Base-by-base conservation (phyloP, 2,888 invertebrate species). In the Rotaria socialis region DNA sequence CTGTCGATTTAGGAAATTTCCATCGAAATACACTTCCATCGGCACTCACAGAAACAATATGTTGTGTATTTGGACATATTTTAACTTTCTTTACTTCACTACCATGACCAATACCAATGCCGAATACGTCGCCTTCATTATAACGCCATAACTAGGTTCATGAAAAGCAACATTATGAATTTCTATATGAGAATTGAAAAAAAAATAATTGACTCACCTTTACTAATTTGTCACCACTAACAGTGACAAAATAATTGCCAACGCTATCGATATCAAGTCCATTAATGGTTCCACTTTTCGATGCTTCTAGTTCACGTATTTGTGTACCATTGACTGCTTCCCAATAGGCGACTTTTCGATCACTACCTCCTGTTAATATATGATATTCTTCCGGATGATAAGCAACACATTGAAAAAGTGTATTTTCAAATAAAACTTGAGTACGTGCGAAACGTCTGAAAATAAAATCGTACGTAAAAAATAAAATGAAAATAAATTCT, bases 291-390 rank as follows among this genome's bases (percentile, higher is more conserved):
- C 95, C 95, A 67, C 67, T 35, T 67, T 67, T 27, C 19, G 35
- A 27, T 67, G 67, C 67, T 67, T 67, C 67, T 41, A 16, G 89
- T 92, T 96, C 95, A 43, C 96, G 92, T 19, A 96, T 94, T 55
- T 94, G 92, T 88, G 94, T 94, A 0, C 96, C 96, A 91, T 95
- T 95, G 87, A 94, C 93, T 0, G 94, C 93, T 92, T 96, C 96
- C 96, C 96, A 97, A 91, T 96, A 97, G 41, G 90, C 90, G 56
- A 94, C 93, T 87, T 95, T 94, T 11, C 96, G 93, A 91, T 96
- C 96, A 0, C 95, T 94, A 86, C 96, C 96, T 86, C 95, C 94
- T 0, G 95, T 95, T 94, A 89, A 94, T 93, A 94, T 94, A 94
- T 92, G 95, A 94, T 91, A 95, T 85, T 90, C 90, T 35, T 90